A percentile compares a stretch with the other conserved stretches of the same genome.
Evolutionary conservation across 2,797 vertebrate species (phyloP).

Genomic region (Microctenopoma steveboyesi): DNA sequence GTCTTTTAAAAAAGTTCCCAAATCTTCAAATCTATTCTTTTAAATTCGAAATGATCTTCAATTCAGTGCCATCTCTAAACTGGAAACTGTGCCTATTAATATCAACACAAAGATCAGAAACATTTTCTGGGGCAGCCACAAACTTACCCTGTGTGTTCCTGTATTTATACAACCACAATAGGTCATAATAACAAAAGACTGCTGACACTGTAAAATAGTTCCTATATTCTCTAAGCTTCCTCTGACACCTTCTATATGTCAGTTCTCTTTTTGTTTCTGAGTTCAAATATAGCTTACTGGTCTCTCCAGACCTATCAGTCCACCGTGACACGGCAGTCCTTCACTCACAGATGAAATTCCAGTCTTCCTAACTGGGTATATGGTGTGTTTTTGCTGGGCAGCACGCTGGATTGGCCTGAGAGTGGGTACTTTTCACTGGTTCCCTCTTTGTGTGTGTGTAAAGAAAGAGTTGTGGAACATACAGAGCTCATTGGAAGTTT

Average conservation of each 20-base stretch:
- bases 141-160: conserved; percentile 41
- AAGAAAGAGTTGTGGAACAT: conserved; percentile 43
- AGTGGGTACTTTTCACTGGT: conserved; percentile 49
- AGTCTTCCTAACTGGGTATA: conserved; percentile 22
- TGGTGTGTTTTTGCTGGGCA: conserved; percentile 60
- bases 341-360: conserved; percentile 43
- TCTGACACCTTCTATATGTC: not conserved
- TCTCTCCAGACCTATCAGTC: not conserved
- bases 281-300: not conserved
- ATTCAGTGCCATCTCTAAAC: not conserved
- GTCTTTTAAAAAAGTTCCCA: no score
- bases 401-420: conserved; percentile 55
- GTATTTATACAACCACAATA: not conserved
- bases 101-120: not conserved
- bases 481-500: not conserved
- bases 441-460: conserved; percentile 18
- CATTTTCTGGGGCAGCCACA: not conserved
- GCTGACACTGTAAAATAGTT: not conserved
- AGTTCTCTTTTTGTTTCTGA: conserved; percentile 11
- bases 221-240: conserved; percentile 14
- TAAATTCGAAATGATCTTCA: not conserved
- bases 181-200: not conserved
- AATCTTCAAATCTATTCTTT: no score
- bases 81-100: not conserved
- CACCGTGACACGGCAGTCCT: not conserved